Conservation (phyloP, 2,888 invertebrate species). For the Aspidiotus destructor region DNA sequence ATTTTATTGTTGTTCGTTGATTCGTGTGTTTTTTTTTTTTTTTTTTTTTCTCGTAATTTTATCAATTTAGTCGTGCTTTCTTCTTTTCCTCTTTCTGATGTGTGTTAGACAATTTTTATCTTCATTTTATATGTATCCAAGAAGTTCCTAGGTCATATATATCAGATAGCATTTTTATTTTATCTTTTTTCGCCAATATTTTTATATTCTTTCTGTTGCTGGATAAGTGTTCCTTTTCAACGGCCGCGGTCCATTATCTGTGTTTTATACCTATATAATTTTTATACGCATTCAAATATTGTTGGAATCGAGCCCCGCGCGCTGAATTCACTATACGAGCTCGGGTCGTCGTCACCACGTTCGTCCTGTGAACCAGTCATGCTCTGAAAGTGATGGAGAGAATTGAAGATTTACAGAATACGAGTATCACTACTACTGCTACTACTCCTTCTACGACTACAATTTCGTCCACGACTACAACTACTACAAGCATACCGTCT, state of each 20-base stretch:
- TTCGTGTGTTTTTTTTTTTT: not conserved
- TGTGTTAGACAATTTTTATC: no score
- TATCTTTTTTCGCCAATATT: not conserved
- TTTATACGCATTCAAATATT: slow-evolving; percentile 1
- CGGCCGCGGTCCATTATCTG: slow-evolving; percentile 18
- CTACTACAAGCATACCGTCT: not conserved
- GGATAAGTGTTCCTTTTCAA: not conserved
- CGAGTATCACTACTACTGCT: slow-evolving; percentile 6
- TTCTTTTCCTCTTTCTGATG: not conserved
- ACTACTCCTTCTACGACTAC: not conserved
- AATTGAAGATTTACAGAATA: slow-evolving; percentile 13
- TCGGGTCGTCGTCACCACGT: slow-evolving; percentile 10
- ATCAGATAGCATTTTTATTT: not conserved
- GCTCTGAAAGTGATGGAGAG: slow-evolving; percentile 27
- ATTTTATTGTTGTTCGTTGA: slow-evolving; percentile 13
- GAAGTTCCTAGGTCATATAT: not conserved
- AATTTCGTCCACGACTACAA: not conserved
- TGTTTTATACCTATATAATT: slow-evolving; percentile 4
- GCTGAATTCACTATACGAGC: not conserved
- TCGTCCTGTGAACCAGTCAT: slow-evolving; percentile 8
- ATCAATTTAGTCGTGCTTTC: not conserved
- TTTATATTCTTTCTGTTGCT: slow-evolving; percentile 1
- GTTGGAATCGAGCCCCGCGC: not conserved
- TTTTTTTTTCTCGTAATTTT: not conserved
- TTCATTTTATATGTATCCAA: not conserved